Evolutionary conservation across 2,888 invertebrate species (phyloP), one percentile per base, ranked within the genome.

Genomic region (Caenorhabditis sulstoni): DNA sequence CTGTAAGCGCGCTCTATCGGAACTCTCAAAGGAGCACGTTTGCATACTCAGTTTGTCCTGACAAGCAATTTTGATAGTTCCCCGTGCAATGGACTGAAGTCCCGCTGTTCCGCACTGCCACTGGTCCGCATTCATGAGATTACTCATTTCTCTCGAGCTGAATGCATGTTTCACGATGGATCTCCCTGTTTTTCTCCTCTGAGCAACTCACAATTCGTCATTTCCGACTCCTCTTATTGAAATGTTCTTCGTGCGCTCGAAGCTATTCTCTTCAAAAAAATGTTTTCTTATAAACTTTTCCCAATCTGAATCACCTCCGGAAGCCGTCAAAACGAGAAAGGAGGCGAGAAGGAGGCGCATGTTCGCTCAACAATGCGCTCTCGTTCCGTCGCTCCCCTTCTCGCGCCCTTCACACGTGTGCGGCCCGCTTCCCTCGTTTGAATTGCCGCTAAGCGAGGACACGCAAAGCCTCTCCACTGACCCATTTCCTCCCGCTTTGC

Each of bases 401-500:
- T 7, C 29, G 29, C 7, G 29, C 29, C 29, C 7, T 7, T 29
- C 29, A 5, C 29, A 29, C n/a, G n/a, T n/a, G n/a, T n/a, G n/a
- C n/a, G n/a, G 7, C 29, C 29, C 29, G 29, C 29, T 29, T n/a
- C 29, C 41, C 11, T 11, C 41, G 14, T 41, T 41, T 41, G 41
- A 41, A 41, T 41, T 41, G 11, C 7, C 41, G 41, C 41, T 14
- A 29, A 29, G 7, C 29, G 29, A 3, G 7, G 29, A 29, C 49
- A 49, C 20, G 20, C 52, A n/a, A 14, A 9, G 52, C 12, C 41
- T 39, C 37, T 35, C 22, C 53, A 20, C 59, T 53, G 52, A 44
- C 59, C 29, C 59, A 16, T 41, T 61, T 58, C 45, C 18, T 35
- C 45, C 47, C 61, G 55, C 53, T 64, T 44, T 44, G 53, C 57